A percentile compares a stretch with the other conserved stretches of the same genome.
These are phyloP conservation scores for Acrocephalus arundinaceus DNA, from an alignment of 2,113 vertebrate genomes.

Conservation along the genomic window DNA sequence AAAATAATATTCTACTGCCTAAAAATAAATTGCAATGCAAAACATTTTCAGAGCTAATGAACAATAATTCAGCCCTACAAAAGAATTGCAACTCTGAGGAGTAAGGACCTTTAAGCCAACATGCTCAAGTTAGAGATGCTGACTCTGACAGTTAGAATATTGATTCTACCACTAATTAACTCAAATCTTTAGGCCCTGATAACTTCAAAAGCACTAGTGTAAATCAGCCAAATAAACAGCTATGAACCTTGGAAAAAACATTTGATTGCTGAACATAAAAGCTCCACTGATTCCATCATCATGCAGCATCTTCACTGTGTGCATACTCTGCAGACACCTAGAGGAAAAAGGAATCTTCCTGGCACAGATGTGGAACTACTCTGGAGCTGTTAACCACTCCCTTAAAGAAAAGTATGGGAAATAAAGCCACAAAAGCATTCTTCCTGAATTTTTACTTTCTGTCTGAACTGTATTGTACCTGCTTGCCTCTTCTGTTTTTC, in stretches of 20 bases:
- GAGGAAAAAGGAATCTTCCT: background rate
- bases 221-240: conserved; percentile 10
- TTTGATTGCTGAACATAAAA: background rate
- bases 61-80: conserved; percentile 17
- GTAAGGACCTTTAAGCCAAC: conserved; percentile 4
- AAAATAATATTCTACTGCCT: conserved; percentile 45
- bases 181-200: background rate
- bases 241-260: background rate
- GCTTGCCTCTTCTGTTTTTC: background rate
- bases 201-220: background rate
- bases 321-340: background rate
- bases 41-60: conserved; percentile 52
- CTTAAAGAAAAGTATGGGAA: background rate
- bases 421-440: background rate
- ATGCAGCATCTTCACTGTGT: background rate
- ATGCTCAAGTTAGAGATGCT: background rate
- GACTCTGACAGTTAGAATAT: background rate
- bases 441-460: background rate
- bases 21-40: conserved; percentile 63
- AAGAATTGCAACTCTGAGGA: background rate
- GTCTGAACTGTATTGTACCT: background rate
- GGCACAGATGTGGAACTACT: background rate
- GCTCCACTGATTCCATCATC: background rate
- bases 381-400: background rate
- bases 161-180: conserved; percentile 18